Base-by-base conservation (phyloP, 2,113 vertebrate genomes). In the Nothocercus julius region DNA sequence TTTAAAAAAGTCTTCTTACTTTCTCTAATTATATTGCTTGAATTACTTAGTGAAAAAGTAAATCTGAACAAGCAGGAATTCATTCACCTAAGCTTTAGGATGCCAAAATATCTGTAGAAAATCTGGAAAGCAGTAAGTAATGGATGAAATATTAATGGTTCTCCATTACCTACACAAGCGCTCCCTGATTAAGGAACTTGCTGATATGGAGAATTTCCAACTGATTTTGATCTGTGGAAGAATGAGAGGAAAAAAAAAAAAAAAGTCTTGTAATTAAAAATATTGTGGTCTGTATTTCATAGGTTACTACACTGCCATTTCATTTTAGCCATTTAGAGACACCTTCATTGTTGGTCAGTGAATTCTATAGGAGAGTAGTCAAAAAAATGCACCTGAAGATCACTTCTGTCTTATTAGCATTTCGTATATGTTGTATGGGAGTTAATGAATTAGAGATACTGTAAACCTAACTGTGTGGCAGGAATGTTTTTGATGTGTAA, bases 21-120 rank as follows among this genome's bases (percentile, higher is more conserved):
- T 86, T 24, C 70, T 90, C 40, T 93, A 93, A 93, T 96, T 92
- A 59, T 70, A 51, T 75, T 88, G 19, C 68, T 89, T 86, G 27
- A 59, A 85, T 87, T 94, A 86, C 69, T 66, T 54, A 64, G 61
- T 45, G 73, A 82, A 82, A 67, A 45, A 77, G 82, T 93, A 62
- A 86, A 83, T 90, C 80, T 90, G 40, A 76, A 51, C n/a, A 82
- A 91, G 22, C n/a, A 85, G 81, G 58, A 56, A 88, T 89, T 74
- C 12, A 58, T 84, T 86, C 80, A 92, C 73, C 47, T 90, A 82
- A 84, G 53, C 64, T 90, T 95, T 66, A 74, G 40, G 34, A 22
- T 72, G 63, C 45, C 82, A 69, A 58, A 58, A 76, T 7, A 7
- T 38, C 17, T 15, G 22, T 73, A 54, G 34, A 68, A 81, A 91